A percentile compares a stretch with the other conserved stretches of the same genome.
These are phyloP conservation scores for Vollenhovia emeryi DNA, from an alignment of 1,140 invertebrate genomes.

Conservation along the genomic window DNA sequence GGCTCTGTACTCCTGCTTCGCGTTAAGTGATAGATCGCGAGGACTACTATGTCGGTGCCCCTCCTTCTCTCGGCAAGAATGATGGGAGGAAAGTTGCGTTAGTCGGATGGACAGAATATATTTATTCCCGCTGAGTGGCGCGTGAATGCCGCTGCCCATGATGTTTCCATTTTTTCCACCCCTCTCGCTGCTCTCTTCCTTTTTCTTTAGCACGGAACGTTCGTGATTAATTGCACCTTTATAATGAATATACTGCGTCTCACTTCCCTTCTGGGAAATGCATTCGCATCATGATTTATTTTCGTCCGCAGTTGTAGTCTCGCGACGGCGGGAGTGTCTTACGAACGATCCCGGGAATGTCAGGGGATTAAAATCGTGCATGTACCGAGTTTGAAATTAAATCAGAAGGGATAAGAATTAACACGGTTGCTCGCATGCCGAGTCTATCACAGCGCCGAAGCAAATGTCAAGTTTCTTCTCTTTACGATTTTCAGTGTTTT, in stretches of 20 bases:
- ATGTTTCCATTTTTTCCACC: conserved; percentile 15
- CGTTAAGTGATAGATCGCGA: conserved; percentile 73
- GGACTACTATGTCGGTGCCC: conserved; percentile 58
- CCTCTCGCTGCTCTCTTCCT: neutral
- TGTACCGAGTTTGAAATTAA: neutral
- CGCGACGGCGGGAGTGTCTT: neutral
- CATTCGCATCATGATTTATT: conserved; percentile 30
- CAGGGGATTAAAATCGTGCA: neutral
- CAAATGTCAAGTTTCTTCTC: too few relatives aligned
- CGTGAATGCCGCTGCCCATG: conserved; percentile 35
- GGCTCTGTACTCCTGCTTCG: neutral
- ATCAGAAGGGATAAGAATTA: neutral
- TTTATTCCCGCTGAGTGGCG: conserved; percentile 54
- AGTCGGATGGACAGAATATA: conserved; percentile 50
- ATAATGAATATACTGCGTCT: conserved; percentile 37
- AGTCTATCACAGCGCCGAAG: too few relatives aligned
- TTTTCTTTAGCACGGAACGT: conserved; percentile 14
- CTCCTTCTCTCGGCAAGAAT: conserved; percentile 31
- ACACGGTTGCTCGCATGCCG: neutral
- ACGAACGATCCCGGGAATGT: neutral
- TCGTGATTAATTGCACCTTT: conserved; percentile 49
- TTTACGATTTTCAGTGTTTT: too few relatives aligned
- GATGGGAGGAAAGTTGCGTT: conserved; percentile 53
- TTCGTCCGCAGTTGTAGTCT: neutral
- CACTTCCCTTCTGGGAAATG: conserved; percentile 35